A percentile compares a stretch with the other conserved stretches of the same genome.
Evolutionary conservation across 2,888 invertebrate species (phyloP).

Genomic region (Papilio elwesi): DNA sequence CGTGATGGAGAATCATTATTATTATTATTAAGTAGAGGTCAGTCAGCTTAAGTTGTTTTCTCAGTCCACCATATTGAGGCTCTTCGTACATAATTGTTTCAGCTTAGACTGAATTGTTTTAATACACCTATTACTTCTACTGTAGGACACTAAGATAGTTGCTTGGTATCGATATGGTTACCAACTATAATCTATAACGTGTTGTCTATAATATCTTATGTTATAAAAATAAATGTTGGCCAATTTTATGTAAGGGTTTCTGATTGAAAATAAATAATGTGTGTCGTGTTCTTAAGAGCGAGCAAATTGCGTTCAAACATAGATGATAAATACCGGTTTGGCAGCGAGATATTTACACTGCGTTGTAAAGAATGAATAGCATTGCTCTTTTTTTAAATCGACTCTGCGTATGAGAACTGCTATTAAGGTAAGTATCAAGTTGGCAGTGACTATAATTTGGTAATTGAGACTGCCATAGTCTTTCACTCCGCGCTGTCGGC

Average conservation of each 20-base stretch:
- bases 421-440: conserved; percentile 70
- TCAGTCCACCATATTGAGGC: too few species aligned
- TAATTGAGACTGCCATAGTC: conserved; percentile 72
- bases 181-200: too few species aligned
- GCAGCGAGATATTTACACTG: conserved; percentile 69
- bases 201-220: too few species aligned
- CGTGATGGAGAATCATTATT: too few species aligned
- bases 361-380: conserved; percentile 58
- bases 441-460: conserved; percentile 74
- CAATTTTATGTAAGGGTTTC: background rate
- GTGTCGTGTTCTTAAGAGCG: conserved; percentile 17
- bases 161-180: too few species aligned
- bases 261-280: conserved; percentile 28
- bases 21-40: too few species aligned
- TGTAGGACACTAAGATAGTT: too few species aligned
- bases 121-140: too few species aligned
- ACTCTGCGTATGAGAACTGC: conserved; percentile 64
- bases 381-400: conserved; percentile 69
- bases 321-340: conserved; percentile 66
- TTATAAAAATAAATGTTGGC: background rate
- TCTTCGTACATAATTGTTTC: too few species aligned
- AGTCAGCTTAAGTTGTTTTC: too few species aligned
- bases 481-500: conserved; percentile 49
- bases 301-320: conserved; percentile 43
- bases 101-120: too few species aligned